phyloP scores from a whole-genome alignment of 2,888 invertebrate species.

The Oligia latruncula region DNA sequence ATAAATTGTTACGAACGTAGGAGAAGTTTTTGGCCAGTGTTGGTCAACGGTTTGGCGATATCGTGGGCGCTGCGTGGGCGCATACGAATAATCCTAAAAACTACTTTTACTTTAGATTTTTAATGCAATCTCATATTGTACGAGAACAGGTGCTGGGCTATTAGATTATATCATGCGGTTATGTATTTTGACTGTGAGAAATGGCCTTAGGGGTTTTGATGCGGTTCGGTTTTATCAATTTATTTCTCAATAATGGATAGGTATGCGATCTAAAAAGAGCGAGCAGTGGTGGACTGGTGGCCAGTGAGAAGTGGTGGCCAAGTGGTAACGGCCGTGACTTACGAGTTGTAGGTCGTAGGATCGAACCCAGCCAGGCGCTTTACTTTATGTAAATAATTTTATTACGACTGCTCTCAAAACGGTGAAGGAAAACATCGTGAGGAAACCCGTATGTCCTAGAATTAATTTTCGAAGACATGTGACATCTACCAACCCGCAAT shows the following conservation, averaged over 20 bases:
- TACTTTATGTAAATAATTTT: neutral
- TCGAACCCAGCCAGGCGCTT: neutral
- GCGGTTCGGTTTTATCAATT: constrained; percentile 7
- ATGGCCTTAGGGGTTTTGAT: constrained; percentile 25
- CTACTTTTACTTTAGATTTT: constrained; percentile 77
- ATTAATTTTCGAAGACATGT: neutral
- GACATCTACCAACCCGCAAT: neutral
- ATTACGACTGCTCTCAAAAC: neutral
- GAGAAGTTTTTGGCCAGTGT: constrained; percentile 82
- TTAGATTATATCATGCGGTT: constrained; percentile 34
- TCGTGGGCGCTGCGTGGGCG: constrained; percentile 77
- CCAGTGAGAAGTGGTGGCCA: neutral
- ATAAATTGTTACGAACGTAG: constrained; percentile 71
- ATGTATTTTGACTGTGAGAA: constrained; percentile 21
- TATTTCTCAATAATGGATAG: neutral
- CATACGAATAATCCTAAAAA: constrained; percentile 67
- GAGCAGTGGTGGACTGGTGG: neutral
- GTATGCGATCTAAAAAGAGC: neutral
- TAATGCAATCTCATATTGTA: constrained; percentile 60
- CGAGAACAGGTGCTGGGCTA: constrained; percentile 50
- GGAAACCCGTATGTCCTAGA: neutral
- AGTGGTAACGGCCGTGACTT: neutral
- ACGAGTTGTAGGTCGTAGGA: neutral
- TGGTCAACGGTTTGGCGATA: constrained; percentile 80
- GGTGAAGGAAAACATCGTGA: neutral